Evolutionary conservation across 1,140 invertebrate genomes (phyloP), one percentile per base, ranked within the genome.

Genomic region (Periplaneta americana): DNA sequence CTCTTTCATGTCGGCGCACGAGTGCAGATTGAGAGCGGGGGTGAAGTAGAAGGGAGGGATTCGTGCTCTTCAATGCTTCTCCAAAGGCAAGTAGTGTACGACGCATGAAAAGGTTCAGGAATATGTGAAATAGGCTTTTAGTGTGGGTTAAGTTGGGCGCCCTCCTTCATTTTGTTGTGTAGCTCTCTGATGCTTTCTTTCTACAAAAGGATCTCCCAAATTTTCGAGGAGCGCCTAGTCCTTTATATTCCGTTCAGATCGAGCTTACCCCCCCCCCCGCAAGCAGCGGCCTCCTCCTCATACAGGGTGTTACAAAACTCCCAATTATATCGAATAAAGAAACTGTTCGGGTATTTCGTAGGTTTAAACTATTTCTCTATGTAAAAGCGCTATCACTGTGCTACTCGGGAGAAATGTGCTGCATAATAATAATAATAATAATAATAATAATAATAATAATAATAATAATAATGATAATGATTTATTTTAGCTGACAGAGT

Each of bases 81-180:
- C 75, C 75, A 32, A 76, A 76, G 75, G 75, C 75, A 76, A 76
- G 75, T 32, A 76, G 32, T 75, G n/a, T 35, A 35, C 78, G 74
- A 18, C 11, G 32, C 33, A 18, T 80, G 48, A 80, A 80, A 80
- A 74, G 80, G 66, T 74, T n/a, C 80, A 80, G 11, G 80, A 34
- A 34, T 35, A 80, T 80, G 80, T 80, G 80, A 80, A 80, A 80
- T 80, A 80, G 80, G 80, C 80, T 81, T 81, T 81, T 81, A 81
- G 80, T 81, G 10, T 34, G 22, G 80, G 80, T 75, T 74, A 81
- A 81, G 80, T 81, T 35, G 80, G 57, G 18, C 8, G 80, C 80
- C 35, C 48, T 66, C n/a, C n/a, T n/a, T n/a, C n/a, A n/a, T 66
- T 66, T 22, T 66, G 48, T 66, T 28, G 48, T 66, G 48, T n/a